These are phyloP conservation scores for Chionis minor DNA, from an alignment of 2,113 vertebrate genomes.

Conservation along the genomic window DNA sequence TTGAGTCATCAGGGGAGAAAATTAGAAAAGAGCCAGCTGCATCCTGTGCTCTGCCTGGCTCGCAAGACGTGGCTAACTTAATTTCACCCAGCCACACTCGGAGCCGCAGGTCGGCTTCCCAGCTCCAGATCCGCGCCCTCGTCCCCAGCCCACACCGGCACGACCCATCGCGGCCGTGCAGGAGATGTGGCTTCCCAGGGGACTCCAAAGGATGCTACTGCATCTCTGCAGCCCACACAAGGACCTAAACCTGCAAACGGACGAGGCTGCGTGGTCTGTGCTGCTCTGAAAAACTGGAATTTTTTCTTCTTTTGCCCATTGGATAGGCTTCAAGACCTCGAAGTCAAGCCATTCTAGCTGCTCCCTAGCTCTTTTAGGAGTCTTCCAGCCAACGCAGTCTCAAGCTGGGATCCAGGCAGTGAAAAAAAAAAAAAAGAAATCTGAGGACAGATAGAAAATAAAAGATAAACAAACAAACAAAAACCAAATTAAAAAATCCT, in stretches of 20 bases:
- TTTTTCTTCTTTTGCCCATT: not conserved
- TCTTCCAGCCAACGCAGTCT: not conserved
- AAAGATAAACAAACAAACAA: not conserved
- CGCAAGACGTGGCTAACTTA: not conserved
- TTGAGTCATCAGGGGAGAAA: not conserved
- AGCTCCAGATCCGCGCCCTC: not conserved
- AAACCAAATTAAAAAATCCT: not conserved
- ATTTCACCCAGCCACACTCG: not conserved
- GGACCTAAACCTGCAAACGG: not conserved
- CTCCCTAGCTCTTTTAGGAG: not conserved
- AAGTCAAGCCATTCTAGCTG: not conserved
- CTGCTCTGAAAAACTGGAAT: not conserved
- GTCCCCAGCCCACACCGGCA: fast-evolving
- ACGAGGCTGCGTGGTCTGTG: fast-evolving
- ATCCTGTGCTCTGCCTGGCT: not conserved
- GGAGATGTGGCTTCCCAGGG: not conserved
- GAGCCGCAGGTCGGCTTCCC: not conserved
- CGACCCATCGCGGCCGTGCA: not conserved
- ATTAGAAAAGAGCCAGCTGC: not conserved
- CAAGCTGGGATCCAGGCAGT: not conserved
- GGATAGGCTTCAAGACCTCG: not conserved
- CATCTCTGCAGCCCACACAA: not conserved
- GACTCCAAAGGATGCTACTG: not conserved
- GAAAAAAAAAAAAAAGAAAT: not conserved
- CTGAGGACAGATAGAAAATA: not conserved